Base-by-base conservation (phyloP, 2,888 invertebrate genomes). In the Machimus rusticus region DNA sequence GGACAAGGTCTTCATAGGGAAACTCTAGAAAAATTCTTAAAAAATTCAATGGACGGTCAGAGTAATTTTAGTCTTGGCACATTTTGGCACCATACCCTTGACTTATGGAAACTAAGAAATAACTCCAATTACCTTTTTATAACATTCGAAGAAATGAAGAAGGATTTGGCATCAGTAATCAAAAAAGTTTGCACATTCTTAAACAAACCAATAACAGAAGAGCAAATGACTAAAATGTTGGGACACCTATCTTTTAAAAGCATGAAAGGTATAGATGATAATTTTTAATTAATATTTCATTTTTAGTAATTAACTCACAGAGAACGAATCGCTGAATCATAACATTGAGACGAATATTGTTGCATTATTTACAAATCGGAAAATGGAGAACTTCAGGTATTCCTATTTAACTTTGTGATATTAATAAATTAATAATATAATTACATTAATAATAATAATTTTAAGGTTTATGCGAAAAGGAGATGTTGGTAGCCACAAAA, bases 1-100 rank as follows among this genome's bases (percentile, higher is more conserved):
- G 94, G 94, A 85, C 96, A 96, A 0, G 95, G 95, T 96, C 95
- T 90, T 90, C 16, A 51, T 51, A n/a, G 91, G 0, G 95, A 95
- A 6, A 95, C 96, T 90, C 96, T 96, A 89, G 93, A 94, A 89
- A 94, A 94, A 0, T 90, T 87, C 43, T 14, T 89, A 1, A 37
- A 89, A 9, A 43, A 79, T 1, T 89, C 89, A 34, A 23, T 90
- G 6, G 2, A 5, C 6, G n/a, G n/a, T 1, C 43, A 39, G 0
- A 88, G 89, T 84, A 86, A 89, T 19, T 39, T 87, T 34, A 74
- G 88, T 39, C 89, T 87, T 66, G 55, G 89, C 23, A 89, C 90
- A 2, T 90, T 89, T 43, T 91, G 90, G 90, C 81, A 89, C 0
- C 90, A 91, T 87, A 31, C 90, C 1, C 37, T 90, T 0, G 91